Conservation (phyloP, 2,888 invertebrate species). For the Pristionchus entomophagus region DNA sequence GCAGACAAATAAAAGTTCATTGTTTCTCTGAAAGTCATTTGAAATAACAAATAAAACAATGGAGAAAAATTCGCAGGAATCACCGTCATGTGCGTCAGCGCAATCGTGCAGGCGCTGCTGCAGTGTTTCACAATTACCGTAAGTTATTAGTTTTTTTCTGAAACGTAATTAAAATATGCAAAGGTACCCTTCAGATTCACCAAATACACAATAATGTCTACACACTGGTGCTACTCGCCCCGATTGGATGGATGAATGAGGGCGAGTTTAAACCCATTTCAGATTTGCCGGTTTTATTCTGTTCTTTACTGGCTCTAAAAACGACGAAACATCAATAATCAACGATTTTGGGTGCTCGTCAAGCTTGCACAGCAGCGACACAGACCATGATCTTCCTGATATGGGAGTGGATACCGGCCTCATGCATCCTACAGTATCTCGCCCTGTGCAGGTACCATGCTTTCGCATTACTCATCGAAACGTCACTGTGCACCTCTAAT, state of each 20-base stretch:
- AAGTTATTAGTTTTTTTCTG: neutral
- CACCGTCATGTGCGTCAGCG: slow-evolving; percentile 11
- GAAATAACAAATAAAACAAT: neutral
- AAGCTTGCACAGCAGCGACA: neutral
- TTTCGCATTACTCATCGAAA: too few relatives aligned
- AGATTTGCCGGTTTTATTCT: too few relatives aligned
- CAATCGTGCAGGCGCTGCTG: neutral
- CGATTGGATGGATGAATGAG: neutral
- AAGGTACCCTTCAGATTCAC: slow-evolving; percentile 11
- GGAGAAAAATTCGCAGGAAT: too few relatives aligned
- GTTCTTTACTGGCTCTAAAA: too few relatives aligned
- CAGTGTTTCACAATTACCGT: slow-evolving; percentile 19
- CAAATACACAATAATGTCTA: slow-evolving; percentile 26
- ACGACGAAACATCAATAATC: too few relatives aligned
- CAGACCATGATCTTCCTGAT: neutral
- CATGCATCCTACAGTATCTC: slow-evolving; percentile 6
- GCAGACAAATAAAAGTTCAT: neutral
- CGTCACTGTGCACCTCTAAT: too few relatives aligned
- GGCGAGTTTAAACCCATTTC: too few relatives aligned
- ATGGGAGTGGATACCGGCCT: slow-evolving; percentile 32
- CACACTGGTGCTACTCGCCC: neutral
- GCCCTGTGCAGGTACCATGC: slow-evolving; percentile 3
- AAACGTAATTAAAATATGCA: too few relatives aligned
- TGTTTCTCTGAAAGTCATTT: neutral
- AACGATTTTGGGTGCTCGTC: too few relatives aligned